Evolutionary conservation across 2,888 invertebrate genomes (phyloP), one percentile per base, ranked within the genome.

Genomic region (Oscheius sp.): DNA sequence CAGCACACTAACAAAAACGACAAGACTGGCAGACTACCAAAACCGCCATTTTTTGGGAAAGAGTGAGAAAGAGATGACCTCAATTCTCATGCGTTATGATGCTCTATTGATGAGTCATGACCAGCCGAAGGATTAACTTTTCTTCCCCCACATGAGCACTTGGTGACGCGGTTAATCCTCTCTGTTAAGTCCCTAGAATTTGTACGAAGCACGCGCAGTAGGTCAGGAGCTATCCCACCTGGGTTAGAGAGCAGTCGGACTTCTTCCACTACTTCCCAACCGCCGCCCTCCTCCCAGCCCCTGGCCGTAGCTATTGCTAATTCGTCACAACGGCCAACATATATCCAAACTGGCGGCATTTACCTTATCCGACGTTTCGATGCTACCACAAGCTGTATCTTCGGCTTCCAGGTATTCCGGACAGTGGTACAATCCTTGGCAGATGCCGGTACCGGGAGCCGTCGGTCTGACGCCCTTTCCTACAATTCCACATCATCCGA

Each of bases 361-460:
- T 58, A 58, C 58, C 29, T 58, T 32, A 32, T 32, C 58, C 57
- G 29, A 29, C 33, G 29, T 57, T 29, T 57, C 33, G 1, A 29
- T 32, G 57, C 57, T 37, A 35, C n/a, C 29, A n/a, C 63, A 68
- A 13, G 55, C 55, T 9, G 21, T 55, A 68, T 37, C 53, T n/a
- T 33, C 55, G 33, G 33, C 47, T 70, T 83, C 32, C 70, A 82
- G 84, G n/a, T 82, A 79, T 62, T 76, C 79, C 50, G 50, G 71
- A 4, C 77, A 71, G 63, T 84, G 85, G 84, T 85, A 84, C 73
- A 73, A 76, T 74, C 81, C 76, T 29, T 85, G 85, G 85, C 76
- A 84, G 13, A 79, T 86, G 76, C 79, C 75, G 3, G 83, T 85
- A 78, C 80, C 79, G 7, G 78, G 81, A 10, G 70, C 76, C 11